Evolutionary conservation across 2,888 invertebrate species (phyloP), one percentile per base, ranked within the genome.

Genomic region (Eristalinus aeneus): DNA sequence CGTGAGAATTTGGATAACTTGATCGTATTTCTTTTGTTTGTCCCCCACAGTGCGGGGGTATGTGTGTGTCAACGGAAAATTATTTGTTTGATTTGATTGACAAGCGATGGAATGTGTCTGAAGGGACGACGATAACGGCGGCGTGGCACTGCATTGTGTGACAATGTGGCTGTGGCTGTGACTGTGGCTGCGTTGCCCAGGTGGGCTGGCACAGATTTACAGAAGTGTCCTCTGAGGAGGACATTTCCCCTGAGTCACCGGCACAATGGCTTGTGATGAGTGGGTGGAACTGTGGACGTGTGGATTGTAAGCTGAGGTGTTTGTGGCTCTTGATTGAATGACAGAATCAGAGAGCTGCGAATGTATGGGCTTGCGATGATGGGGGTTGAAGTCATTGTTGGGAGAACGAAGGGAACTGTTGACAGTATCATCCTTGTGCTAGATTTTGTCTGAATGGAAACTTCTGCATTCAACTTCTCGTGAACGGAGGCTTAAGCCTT

Each of bases 41-140:
- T 20, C 32, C 34, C 1, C 34, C 34, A 8, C 34, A 22, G 34
- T 32, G n/a, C 46, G 39, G 20, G 16, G 31, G 34, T 32, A 11
- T 60, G 39, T 34, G 16, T 65, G 34, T 75, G 84, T 61, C 71
- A 72, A 72, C 75, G 75, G 61, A 46, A 76, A 75, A 76, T 72
- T 72, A 76, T 75, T 80, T 80, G 72, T 73, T 65, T 73, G 72
- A 85, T 85, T 80, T 85, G 85, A 76, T 75, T 84, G 79, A 79
- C 79, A 61, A 61, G 64, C 61, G 61, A 16, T 46, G 46, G 46
- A 16, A 46, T 46, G 46, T 16, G 46, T 39, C 16, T 46, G 46
- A 16, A 6, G 46, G 46, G 46, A 6, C 8, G 46, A 27, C 27
- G 27, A 3, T 5, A 27, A 27, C 27, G 27, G 27, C 27, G 27